Conservation (phyloP, 2,888 invertebrate genomes). For the Phorcus lineatus region DNA sequence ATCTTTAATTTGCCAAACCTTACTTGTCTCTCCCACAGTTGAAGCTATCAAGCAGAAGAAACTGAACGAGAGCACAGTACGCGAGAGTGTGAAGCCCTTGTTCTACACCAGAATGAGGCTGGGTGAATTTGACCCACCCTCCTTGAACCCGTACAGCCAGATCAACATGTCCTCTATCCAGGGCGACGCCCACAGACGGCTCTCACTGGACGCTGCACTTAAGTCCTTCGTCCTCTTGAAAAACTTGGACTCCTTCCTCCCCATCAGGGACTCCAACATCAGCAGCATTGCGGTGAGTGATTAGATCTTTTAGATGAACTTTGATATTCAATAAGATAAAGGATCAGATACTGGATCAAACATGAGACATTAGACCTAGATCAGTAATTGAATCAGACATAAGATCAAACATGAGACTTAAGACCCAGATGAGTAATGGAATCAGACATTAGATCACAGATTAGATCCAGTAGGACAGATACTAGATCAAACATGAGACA, state of each 20-base stretch:
- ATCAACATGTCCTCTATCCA: constrained; percentile 47
- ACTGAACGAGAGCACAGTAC: constrained; percentile 12
- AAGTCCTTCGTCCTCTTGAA: constrained; percentile 56
- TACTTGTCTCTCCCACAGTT: not conserved
- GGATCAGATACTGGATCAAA: too few relatives aligned
- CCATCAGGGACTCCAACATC: constrained; percentile 29
- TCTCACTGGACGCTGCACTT: constrained; percentile 49
- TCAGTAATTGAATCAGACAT: too few relatives aligned
- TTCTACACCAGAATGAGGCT: constrained; percentile 41
- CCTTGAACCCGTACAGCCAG: constrained; percentile 54
- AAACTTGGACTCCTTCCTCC: constrained; percentile 41
- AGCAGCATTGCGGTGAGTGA: not conserved
- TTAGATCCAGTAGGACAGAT: too few relatives aligned
- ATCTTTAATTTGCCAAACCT: too few relatives aligned
- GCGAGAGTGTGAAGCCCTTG: constrained; percentile 33
- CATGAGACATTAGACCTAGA: too few relatives aligned
- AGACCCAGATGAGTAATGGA: too few relatives aligned
- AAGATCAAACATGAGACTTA: too few relatives aligned
- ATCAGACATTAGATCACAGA: too few relatives aligned
- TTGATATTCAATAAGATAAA: too few relatives aligned
- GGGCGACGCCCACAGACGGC: constrained; percentile 42
- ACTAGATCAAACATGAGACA: too few relatives aligned
- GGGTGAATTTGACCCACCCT: constrained; percentile 44
- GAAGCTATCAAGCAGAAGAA: constrained; percentile 9
- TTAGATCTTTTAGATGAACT: too few relatives aligned